Conservation (phyloP, 2,888 invertebrate species). For the Platycnemis pennipes region DNA sequence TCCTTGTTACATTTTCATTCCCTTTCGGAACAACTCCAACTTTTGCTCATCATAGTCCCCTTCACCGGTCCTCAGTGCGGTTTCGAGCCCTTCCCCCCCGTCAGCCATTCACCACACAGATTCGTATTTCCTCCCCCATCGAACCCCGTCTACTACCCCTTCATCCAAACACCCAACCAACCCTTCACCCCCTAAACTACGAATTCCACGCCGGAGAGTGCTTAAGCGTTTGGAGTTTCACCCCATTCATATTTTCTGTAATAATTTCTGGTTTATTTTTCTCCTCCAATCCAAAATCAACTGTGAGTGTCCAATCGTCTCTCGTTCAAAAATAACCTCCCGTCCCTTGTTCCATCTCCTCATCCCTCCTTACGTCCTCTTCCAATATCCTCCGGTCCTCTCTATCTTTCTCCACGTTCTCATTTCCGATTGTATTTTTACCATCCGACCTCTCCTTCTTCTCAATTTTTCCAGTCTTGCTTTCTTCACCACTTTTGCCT, state of each 20-base stretch:
- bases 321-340: not conserved
- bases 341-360: not conserved
- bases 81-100: too few relatives aligned
- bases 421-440: not conserved
- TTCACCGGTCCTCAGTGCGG: not conserved
- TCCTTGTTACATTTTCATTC: not conserved
- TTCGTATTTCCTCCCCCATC: not conserved
- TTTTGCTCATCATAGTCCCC: not conserved
- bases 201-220: not conserved
- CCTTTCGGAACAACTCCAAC: not conserved
- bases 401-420: not conserved
- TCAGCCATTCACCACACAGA: too few relatives aligned
- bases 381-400: too few relatives aligned
- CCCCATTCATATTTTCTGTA: not conserved
- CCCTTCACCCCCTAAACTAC: not conserved
- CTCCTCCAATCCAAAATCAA: not conserved
- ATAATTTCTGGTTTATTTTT: not conserved
- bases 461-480: not conserved
- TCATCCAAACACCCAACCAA: not conserved
- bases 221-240: not conserved
- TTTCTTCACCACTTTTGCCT: not conserved
- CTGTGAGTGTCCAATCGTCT: not conserved
- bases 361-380: not conserved
- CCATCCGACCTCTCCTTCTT: not conserved
- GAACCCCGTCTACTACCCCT: not conserved